These are phyloP conservation scores for Sturnira hondurensis DNA, from an alignment of 2,113 vertebrate species.

Conservation along the genomic window DNA sequence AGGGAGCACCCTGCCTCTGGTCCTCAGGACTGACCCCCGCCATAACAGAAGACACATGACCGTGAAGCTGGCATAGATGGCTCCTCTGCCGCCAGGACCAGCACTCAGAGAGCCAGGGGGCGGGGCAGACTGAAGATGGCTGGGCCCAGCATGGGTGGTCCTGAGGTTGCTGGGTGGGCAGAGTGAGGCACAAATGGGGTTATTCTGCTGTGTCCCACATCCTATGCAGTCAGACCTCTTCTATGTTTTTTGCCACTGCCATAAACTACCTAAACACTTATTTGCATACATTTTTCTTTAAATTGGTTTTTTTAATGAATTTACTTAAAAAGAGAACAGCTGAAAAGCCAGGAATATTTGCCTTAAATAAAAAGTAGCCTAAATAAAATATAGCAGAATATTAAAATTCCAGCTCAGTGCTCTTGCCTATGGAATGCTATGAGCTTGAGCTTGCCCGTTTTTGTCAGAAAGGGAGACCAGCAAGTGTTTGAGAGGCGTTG, in stretches of 20 bases:
- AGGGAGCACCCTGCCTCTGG: neutral
- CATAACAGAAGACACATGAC: neutral
- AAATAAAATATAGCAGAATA: neutral
- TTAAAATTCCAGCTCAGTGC: neutral
- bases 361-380: neutral
- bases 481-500: neutral
- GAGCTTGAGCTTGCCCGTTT: neutral
- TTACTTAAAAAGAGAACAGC: conserved; percentile 2
- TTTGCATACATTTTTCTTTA: neutral
- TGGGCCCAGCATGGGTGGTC: accelerated
- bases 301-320: neutral
- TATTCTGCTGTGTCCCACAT: neutral
- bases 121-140: neutral
- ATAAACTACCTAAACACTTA: neutral
- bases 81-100: neutral
- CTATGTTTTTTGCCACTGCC: neutral
- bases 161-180: neutral
- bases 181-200: accelerated
- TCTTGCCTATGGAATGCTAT: neutral
- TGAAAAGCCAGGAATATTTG: neutral
- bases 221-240: neutral
- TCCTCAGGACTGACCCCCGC: too few relatives aligned
- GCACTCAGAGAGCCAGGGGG: neutral
- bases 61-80: neutral
- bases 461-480: neutral